Conservation (phyloP, 2,113 vertebrate species). For the Poeciliopsis prolifica region DNA sequence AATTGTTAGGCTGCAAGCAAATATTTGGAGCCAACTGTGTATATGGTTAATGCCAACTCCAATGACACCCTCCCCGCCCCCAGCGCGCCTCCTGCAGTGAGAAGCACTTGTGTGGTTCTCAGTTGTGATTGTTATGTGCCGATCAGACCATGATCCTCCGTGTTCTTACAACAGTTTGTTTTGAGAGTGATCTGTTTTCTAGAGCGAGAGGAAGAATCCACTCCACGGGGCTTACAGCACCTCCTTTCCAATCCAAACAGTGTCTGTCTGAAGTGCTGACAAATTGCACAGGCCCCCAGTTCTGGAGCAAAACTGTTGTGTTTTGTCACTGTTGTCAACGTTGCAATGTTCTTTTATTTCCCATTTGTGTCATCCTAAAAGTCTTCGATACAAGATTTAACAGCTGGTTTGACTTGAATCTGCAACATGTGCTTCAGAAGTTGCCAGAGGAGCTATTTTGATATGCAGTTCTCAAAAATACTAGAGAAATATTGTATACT, state of each 20-base stretch:
- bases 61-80: background rate
- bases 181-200: constrained; percentile 51
- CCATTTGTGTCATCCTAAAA: background rate
- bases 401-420: background rate
- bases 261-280: constrained; percentile 38
- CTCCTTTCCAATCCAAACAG: constrained; percentile 65
- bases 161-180: constrained; percentile 60
- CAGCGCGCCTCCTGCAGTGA: background rate
- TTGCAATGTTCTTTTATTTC: background rate
- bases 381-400: background rate
- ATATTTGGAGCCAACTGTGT: background rate
- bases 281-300: constrained; percentile 22
- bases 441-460: background rate
- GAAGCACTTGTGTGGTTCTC: constrained; percentile 1
- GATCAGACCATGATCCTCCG: constrained; percentile 12
- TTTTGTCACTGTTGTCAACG: constrained; percentile 27
- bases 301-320: constrained; percentile 15
- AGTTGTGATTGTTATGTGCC: constrained; percentile 10
- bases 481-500: too few species aligned
- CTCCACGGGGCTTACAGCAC: constrained; percentile 58
- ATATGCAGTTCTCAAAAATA: too few species aligned
- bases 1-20: background rate
- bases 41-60: background rate
- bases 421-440: background rate
- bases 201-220: constrained; percentile 70